These are phyloP conservation scores for Columba livia DNA, from an alignment of 2,113 vertebrate genomes.

Conservation along the genomic window DNA sequence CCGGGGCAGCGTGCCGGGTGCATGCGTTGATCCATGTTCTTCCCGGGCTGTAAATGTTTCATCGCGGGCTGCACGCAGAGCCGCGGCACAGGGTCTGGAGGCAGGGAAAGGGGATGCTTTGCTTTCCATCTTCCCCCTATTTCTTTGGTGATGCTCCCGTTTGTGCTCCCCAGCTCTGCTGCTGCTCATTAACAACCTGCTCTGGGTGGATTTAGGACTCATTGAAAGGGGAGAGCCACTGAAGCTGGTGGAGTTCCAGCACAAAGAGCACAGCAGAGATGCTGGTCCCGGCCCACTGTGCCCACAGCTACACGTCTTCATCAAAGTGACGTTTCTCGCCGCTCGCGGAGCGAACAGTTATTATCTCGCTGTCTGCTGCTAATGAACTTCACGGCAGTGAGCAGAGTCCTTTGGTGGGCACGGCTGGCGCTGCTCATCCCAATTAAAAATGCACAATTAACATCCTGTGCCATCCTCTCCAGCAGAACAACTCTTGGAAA, in stretches of 20 bases:
- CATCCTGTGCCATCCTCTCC: not conserved
- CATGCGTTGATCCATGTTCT: accelerated
- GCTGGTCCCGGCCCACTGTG: not conserved
- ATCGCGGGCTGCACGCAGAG: accelerated
- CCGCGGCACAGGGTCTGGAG: not conserved
- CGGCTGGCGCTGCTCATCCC: not conserved
- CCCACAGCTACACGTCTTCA: not conserved
- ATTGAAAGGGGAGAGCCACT: not conserved
- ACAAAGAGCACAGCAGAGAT: not conserved
- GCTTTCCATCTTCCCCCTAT: not conserved
- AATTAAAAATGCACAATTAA: not conserved
- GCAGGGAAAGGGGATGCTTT: not conserved
- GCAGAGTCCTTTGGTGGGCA: not conserved
- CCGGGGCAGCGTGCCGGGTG: not conserved
- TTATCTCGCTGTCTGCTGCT: not conserved
- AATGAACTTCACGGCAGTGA: not conserved
- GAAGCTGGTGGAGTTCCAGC: not conserved
- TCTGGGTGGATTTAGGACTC: not conserved
- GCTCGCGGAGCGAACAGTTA: not conserved
- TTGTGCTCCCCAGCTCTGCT: not conserved
- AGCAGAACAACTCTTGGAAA: not conserved
- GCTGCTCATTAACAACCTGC: not conserved
- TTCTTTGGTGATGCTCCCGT: not conserved
- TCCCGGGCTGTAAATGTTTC: not conserved
- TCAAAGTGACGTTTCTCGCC: not conserved